phyloP scores from a whole-genome alignment of 2,888 invertebrate species.

The Thymelicus lineola region DNA sequence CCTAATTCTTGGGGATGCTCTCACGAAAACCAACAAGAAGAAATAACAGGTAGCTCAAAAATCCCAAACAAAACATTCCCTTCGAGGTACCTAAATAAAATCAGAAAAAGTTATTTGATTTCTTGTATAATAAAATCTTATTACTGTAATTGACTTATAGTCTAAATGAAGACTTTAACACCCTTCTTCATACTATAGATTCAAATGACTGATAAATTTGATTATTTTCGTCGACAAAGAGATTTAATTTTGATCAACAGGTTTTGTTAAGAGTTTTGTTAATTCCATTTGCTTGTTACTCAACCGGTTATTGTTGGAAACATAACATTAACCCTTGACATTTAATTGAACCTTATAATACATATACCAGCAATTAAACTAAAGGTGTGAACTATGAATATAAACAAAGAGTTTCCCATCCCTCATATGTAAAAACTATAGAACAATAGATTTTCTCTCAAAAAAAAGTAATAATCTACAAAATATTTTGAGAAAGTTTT shows the following conservation, averaged over 20 bases:
- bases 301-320: constrained; percentile 8
- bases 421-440: too few relatives aligned
- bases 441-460: too few relatives aligned
- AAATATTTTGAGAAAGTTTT: too few relatives aligned
- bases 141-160: constrained; percentile 54
- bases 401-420: too few relatives aligned
- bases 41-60: constrained; percentile 54
- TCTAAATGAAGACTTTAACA: constrained; percentile 61
- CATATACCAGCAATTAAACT: neutral
- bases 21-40: constrained; percentile 56
- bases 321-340: neutral
- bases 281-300: constrained; percentile 64
- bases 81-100: neutral
- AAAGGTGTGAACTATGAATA: too few relatives aligned
- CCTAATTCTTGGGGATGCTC: constrained; percentile 54
- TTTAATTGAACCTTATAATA: neutral
- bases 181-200: constrained; percentile 76
- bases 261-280: constrained; percentile 74
- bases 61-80: constrained; percentile 5
- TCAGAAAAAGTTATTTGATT: constrained; percentile 4
- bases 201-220: constrained; percentile 82
- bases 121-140: constrained; percentile 25
- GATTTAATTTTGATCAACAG: constrained; percentile 82
- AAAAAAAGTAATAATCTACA: too few relatives aligned
- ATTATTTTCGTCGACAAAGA: constrained; percentile 77